Evolutionary conservation across 1,140 invertebrate genomes (phyloP), one percentile per base, ranked within the genome.

Genomic region (Bombus polaris): DNA sequence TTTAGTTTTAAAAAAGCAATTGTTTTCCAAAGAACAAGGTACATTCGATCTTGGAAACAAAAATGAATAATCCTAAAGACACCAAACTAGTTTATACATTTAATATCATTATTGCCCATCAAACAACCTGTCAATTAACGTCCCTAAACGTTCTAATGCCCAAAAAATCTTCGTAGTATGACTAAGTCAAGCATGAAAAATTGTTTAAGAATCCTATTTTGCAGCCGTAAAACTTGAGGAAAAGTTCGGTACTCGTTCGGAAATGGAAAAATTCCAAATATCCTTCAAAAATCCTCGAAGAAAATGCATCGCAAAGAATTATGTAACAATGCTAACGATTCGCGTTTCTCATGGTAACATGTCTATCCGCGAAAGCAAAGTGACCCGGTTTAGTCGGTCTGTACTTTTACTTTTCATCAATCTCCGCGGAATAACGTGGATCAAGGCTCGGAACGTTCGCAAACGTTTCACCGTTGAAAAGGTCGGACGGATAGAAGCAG

Each of bases 371-470:
- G n/a, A 44, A 62, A 15, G 6, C 83, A 15, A n/a, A 37, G 68
- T 84, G 82, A 79, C 82, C 75, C 66, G 22, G 42, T 80, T 80
- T 66, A 18, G 13, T 13, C 35, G 18, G 35, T 35, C 18, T 18
- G 35, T 65, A 80, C 83, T 80, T 80, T 85, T 80, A 80, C 68
- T 85, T 85, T 85, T 57, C 83, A 73, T 85, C 77, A 85, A 85
- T 85, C 76, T 39, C 25, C 32, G 42, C 9, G 39, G 75, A 18
- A 78, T n/a, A 47, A 66, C 75, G 76, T 39, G 74, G 62, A 77
- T 79, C 82, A 35, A 74, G 39, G 53, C 57, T 70, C 13, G 59
- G 18, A 25, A 75, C 15, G 39, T 35, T 53, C 47, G 47, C 47
- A 53, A 53, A 53, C 47, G 47, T 53, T 53, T 53, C 47, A 53